Percentiles rank a stretch among this genome's conserved stretches.
Conservation (phyloP, 2,113 vertebrate species). For the Gasterosteus nipponicus region DNA sequence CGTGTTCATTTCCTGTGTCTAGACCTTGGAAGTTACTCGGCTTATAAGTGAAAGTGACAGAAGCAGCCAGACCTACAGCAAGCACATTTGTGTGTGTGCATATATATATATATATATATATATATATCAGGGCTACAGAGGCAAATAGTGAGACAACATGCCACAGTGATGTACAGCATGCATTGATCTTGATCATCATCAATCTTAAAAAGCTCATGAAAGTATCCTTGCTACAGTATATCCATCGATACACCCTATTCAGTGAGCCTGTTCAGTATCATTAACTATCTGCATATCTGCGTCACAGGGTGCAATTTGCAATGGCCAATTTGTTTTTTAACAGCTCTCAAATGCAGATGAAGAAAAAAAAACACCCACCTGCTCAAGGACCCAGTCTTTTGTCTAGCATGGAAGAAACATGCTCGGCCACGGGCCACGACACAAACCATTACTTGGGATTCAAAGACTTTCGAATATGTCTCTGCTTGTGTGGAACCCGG, state of each 20-base stretch:
- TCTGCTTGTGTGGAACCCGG: neutral
- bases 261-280: conserved; percentile 1
- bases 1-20: conserved; percentile 67
- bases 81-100: neutral
- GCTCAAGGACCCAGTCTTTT: conserved; percentile 16
- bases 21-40: conserved; percentile 53
- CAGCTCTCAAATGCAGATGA: conserved; percentile 17
- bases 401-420: conserved; percentile 19
- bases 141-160: neutral
- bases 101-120: too few species aligned
- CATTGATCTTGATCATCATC: neutral
- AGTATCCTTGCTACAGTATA: neutral
- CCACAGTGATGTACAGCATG: neutral
- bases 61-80: neutral
- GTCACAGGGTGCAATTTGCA: conserved; percentile 24
- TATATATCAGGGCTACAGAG: too few species aligned
- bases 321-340: conserved; percentile 30
- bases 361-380: conserved; percentile 22
- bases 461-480: conserved; percentile 18
- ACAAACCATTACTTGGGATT: conserved; percentile 39
- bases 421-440: conserved; percentile 22
- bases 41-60: conserved; percentile 35
- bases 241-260: neutral
- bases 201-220: neutral
- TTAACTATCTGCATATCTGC: conserved; percentile 1